Base-by-base conservation (phyloP, 2,888 invertebrate species). In the Ethmia dodecea region DNA sequence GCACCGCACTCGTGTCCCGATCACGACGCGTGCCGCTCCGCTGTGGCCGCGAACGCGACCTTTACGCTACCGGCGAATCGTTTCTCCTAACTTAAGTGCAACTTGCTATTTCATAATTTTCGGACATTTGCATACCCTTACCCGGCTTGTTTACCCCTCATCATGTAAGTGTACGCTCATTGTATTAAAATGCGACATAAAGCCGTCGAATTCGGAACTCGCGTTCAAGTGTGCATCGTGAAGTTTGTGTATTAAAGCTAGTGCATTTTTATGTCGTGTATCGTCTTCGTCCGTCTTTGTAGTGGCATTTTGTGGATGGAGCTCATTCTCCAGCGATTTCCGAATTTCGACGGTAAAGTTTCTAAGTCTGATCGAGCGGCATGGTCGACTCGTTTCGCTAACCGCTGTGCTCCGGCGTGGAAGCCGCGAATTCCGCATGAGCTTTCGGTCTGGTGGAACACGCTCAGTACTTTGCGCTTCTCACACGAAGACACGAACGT, bases 41-140 rank as follows among this genome's bases (percentile, higher is more conserved):
- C 87, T 80, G 86, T 87, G 88, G 87, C 86, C 88, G 87, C 87
- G 81, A 88, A 88, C 87, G 88, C 87, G 87, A 88, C 84, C 79
- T 88, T 86, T 87, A 72, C 76, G 79, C 84, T 87, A 87, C 88
- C 86, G 87, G 83, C 88, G 74, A 84, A 73, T 59, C 75, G 72
- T 80, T 80, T 73, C 73, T 74, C 70, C 70, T 72, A 74, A 80
- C 79, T 83, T 81, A 73, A 69, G 78, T 81, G 78, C 76, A 76
- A 78, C 74, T 80, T 73, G 71, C 75, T 79, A 76, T 84, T 77
- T 80, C 78, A 74, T 83, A 80, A 80, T 70, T 81, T 77, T 75
- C 62, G 83, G 76, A 83, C 80, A 62, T 70, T 69, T 67, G 62
- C 71, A 67, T 74, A 73, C 70, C 84, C 77, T 80, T 80, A 81